Evolutionary conservation across 2,888 invertebrate genomes (phyloP).

Genomic region (Thelaira solivaga): DNA sequence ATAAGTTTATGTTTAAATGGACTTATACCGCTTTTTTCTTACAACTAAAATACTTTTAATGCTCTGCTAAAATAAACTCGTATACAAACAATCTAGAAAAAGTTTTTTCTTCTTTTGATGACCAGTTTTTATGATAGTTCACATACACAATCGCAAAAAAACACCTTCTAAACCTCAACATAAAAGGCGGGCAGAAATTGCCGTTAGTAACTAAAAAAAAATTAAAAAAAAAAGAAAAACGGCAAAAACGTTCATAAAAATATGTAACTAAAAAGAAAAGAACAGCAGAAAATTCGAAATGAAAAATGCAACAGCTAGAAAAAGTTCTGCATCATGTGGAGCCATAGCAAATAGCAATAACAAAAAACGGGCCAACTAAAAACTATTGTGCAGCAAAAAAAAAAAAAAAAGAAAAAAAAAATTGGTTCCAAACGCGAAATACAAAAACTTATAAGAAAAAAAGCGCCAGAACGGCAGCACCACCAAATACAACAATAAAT

Average conservation of each 20-base stretch:
- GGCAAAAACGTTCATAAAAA: not conserved
- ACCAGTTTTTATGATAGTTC: constrained; percentile 38
- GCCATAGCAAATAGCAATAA: constrained; percentile 38
- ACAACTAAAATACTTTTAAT: not conserved
- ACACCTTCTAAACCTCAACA: constrained; percentile 17
- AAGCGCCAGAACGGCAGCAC: constrained; percentile 55
- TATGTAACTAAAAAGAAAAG: not conserved
- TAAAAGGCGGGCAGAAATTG: constrained; percentile 58
- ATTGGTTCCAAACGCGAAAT: constrained; percentile 62
- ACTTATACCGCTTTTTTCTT: not conserved
- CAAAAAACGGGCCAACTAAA: too few relatives aligned
- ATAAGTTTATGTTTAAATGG: too few relatives aligned
- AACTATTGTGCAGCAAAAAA: too few relatives aligned
- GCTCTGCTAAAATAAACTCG: not conserved
- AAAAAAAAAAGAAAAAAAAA: constrained; percentile 52
- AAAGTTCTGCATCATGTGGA: constrained; percentile 48
- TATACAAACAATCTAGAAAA: constrained; percentile 7
- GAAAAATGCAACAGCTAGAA: constrained; percentile 56
- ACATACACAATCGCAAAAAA: not conserved
- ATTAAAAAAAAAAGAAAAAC: constrained; percentile 11
- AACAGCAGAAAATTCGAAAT: constrained; percentile 30
- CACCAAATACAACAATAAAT: constrained; percentile 25
- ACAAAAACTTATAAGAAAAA: constrained; percentile 59
- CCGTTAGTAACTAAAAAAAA: constrained; percentile 48
- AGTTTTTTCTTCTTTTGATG: constrained; percentile 23